Conservation (phyloP, 1,140 invertebrate genomes). For the Teleopsis dalmanni region DNA sequence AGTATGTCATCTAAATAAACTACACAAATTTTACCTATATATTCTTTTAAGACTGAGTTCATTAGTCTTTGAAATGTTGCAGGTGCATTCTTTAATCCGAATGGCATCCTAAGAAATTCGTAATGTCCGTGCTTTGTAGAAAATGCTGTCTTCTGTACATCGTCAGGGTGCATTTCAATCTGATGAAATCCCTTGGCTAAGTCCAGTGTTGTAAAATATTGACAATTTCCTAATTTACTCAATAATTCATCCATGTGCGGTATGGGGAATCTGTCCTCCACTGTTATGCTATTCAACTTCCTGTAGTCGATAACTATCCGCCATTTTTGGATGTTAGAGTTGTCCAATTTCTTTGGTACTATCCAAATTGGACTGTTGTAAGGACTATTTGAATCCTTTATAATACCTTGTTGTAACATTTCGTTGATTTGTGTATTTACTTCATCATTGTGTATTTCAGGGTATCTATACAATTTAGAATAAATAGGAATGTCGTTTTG, state of each 20-base stretch:
- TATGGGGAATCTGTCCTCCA: constrained; percentile 45
- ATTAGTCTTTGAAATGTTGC: constrained; percentile 46
- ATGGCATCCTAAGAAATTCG: constrained; percentile 43
- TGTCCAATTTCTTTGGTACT: constrained; percentile 21
- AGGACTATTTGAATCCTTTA: constrained; percentile 28
- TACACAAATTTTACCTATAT: constrained; percentile 25
- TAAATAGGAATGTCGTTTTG: constrained; percentile 20
- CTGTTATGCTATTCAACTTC: constrained; percentile 35
- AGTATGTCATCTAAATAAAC: constrained; percentile 45
- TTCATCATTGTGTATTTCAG: constrained; percentile 39
- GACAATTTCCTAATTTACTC: constrained; percentile 12
- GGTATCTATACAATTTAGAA: constrained; percentile 33
- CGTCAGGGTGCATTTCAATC: constrained; percentile 12
- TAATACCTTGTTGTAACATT: constrained; percentile 42
- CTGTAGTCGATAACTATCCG: constrained; percentile 37
- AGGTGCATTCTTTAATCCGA: constrained; percentile 43
- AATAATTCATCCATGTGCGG: constrained; percentile 47
- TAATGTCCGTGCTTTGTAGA: constrained; percentile 28
- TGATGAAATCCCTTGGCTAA: constrained; percentile 19
- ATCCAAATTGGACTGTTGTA: constrained; percentile 20
- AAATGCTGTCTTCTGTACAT: constrained; percentile 21
- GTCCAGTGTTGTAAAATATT: constrained; percentile 14
- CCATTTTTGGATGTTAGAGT: constrained; percentile 30
- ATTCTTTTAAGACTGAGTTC: constrained; percentile 31
- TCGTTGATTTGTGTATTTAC: constrained; percentile 19